These are phyloP conservation scores for Puntigrus tetrazona DNA, from an alignment of 2,113 vertebrate species.

Conservation along the genomic window DNA sequence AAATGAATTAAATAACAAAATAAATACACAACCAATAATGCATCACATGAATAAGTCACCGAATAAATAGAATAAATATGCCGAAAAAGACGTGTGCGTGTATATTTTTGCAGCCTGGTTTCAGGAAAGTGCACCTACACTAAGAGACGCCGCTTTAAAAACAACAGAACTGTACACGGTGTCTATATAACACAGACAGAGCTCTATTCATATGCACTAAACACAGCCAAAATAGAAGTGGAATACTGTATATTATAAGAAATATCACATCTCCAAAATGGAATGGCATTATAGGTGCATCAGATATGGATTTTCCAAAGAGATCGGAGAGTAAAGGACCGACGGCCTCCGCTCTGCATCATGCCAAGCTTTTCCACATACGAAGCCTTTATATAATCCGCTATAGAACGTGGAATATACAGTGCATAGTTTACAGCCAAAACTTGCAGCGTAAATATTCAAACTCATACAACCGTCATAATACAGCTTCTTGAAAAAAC, in stretches of 20 bases:
- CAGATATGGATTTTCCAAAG: conserved; percentile 19
- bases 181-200: conserved; percentile 31
- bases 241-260: conserved; percentile 30
- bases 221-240: conserved; percentile 41
- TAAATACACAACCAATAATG: conserved; percentile 42
- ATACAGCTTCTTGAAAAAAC: conserved; percentile 58
- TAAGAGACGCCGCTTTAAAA: conserved; percentile 23
- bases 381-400: conserved; percentile 54
- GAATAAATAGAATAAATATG: conserved; percentile 61
- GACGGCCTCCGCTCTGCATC: conserved; percentile 61
- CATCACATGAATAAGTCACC: conserved; percentile 59
- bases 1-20: conserved; percentile 25
- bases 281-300: conserved; percentile 35
- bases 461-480: conserved; percentile 62
- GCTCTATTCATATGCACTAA: conserved; percentile 43
- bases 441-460: conserved; percentile 60
- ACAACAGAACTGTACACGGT: conserved; percentile 45
- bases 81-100: conserved; percentile 64
- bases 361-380: conserved; percentile 66
- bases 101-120: conserved; percentile 68
- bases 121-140: conserved; percentile 48
- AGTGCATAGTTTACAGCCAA: conserved; percentile 84
- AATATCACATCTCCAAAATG: conserved; percentile 38
- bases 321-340: conserved; percentile 32
- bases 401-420: conserved; percentile 71